Evolutionary conservation across 2,113 vertebrate genomes (phyloP).

Genomic region (Climacteris rufus): DNA sequence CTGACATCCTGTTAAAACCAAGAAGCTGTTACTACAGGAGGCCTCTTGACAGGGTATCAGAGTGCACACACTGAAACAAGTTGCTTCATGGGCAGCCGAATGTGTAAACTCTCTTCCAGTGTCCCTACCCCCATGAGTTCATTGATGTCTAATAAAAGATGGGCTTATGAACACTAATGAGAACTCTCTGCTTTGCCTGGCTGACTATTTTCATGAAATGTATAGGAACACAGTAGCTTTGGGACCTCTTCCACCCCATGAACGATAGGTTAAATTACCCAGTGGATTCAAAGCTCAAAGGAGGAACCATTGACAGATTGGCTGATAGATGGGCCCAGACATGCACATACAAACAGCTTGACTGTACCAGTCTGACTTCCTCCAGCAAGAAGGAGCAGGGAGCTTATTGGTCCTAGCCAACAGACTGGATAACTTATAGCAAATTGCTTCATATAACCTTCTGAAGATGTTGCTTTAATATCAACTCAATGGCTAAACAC

Average conservation of each 20-base stretch:
- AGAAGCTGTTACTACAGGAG: slow-evolving; percentile 38
- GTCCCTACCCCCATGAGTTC: slow-evolving; percentile 25
- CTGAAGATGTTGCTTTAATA: not conserved
- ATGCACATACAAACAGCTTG: not conserved
- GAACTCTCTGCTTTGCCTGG: slow-evolving; percentile 26
- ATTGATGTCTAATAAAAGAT: slow-evolving; percentile 41
- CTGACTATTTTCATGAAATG: slow-evolving; percentile 24
- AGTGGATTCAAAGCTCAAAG: slow-evolving; percentile 30
- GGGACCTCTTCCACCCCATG: slow-evolving; percentile 11
- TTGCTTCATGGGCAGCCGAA: slow-evolving; percentile 45
- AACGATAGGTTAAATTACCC: slow-evolving; percentile 28
- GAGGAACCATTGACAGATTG: slow-evolving; percentile 17
- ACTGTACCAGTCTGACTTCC: slow-evolving; percentile 5
- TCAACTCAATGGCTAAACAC: not conserved
- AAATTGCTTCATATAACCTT: not conserved
- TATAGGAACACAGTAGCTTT: slow-evolving; percentile 15
- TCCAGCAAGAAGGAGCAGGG: not conserved
- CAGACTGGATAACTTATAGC: not conserved
- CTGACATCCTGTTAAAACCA: slow-evolving; percentile 51
- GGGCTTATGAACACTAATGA: slow-evolving; percentile 49
- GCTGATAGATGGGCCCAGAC: slow-evolving; percentile 22
- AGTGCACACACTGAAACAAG: slow-evolving; percentile 48
- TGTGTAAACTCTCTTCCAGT: slow-evolving; percentile 27
- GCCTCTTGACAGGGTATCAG: slow-evolving; percentile 54
- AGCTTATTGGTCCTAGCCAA: not conserved